Percentiles rank a stretch among this genome's conserved stretches.
Conservation (phyloP, 2,888 invertebrate genomes). For the Polylopha cassiicola region DNA sequence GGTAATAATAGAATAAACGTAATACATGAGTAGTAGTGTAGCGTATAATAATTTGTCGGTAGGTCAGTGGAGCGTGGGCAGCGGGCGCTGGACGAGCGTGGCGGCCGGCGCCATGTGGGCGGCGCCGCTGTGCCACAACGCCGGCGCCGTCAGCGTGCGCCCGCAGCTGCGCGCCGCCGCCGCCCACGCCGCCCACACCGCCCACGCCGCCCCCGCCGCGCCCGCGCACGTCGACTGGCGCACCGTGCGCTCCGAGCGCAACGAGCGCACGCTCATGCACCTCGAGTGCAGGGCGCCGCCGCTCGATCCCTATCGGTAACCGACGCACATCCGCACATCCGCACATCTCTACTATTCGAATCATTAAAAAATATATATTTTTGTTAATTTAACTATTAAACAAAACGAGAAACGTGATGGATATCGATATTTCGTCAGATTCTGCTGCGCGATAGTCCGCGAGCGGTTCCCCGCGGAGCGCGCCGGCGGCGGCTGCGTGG, state of each 20-base stretch:
- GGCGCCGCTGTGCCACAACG: slow-evolving; percentile 86
- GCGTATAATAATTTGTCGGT: slow-evolving; percentile 40
- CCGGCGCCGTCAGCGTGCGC: slow-evolving; percentile 84
- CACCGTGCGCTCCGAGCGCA: slow-evolving; percentile 38
- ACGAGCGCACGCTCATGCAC: slow-evolving; percentile 42
- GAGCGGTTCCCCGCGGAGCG: slow-evolving; percentile 87
- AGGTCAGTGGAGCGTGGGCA: slow-evolving; percentile 30
- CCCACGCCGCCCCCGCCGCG: slow-evolving; percentile 44
- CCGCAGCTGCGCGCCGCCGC: slow-evolving; percentile 78
- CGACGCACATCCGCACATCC: too few relatives aligned
- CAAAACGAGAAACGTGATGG: too few relatives aligned
- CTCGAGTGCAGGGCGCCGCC: slow-evolving; percentile 57
- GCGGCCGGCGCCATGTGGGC: slow-evolving; percentile 79
- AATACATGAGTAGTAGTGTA: slow-evolving; percentile 5
- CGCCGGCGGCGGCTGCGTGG: slow-evolving; percentile 76
- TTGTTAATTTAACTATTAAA: too few relatives aligned
- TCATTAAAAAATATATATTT: too few relatives aligned
- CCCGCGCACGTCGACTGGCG: slow-evolving; percentile 50
- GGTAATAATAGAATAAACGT: too few relatives aligned
- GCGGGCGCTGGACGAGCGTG: slow-evolving; percentile 47
- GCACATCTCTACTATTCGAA: too few relatives aligned
- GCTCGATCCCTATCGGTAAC: slow-evolving; percentile 50
- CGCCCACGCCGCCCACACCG: slow-evolving; percentile 47
- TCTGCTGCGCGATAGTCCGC: slow-evolving; percentile 87
- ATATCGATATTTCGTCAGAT: slow-evolving; percentile 64